A percentile compares a stretch with the other conserved stretches of the same genome.
Conservation (phyloP, 92 coral and sea anemone genomes). For the Meandrina meandrites region DNA sequence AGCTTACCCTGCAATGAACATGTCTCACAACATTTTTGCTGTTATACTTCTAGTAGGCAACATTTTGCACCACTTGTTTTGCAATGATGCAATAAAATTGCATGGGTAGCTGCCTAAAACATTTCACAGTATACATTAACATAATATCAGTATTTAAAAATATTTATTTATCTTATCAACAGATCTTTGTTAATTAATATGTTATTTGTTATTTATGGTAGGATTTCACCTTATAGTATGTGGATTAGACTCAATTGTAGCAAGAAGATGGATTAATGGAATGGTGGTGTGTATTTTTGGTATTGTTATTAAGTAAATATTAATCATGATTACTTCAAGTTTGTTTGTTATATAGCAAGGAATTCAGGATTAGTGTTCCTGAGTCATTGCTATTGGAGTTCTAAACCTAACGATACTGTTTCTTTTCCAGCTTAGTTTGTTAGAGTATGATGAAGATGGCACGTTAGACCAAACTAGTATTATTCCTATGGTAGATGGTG, state of each 20-base stretch:
- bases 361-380: not conserved
- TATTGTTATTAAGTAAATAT: not conserved
- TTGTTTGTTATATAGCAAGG: too few species aligned
- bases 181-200: not conserved
- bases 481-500: conserved; percentile 95
- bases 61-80: too few species aligned
- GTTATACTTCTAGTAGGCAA: too few species aligned
- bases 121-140: too few species aligned
- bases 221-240: conserved; percentile 96
- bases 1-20: too few species aligned
- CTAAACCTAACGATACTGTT: too few species aligned
- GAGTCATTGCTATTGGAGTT: not conserved
- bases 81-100: too few species aligned
- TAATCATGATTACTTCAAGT: too few species aligned
- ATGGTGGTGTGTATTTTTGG: conserved; percentile 78
- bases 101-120: too few species aligned
- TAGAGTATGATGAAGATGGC: conserved; percentile 95
- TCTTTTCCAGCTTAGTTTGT: conserved; percentile 75
- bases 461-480: conserved; percentile 80
- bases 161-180: not conserved
- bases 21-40: too few species aligned
- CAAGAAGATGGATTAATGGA: conserved; percentile 98
- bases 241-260: conserved; percentile 95
- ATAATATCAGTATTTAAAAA: too few species aligned
- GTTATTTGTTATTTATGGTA: conserved; percentile 8